Evolutionary conservation across 2,888 invertebrate species (phyloP), one percentile per base, ranked within the genome.

Genomic region (Drosophila kambysellisi): DNA sequence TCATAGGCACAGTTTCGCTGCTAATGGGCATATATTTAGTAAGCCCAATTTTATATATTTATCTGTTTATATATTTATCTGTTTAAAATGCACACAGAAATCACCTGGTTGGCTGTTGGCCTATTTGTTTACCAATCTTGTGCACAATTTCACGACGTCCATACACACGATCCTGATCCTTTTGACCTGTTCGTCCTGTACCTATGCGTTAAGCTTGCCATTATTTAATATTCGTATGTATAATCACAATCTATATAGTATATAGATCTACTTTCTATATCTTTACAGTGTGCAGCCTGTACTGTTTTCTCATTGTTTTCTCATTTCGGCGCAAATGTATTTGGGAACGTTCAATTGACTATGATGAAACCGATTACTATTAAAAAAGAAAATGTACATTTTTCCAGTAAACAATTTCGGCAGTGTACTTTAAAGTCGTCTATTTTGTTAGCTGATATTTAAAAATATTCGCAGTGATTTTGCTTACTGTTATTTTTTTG

Each of bases 1-100:
- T 85, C 0, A 3, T 82, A 11, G 81, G 81, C 32, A 74, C 70
- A 0, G 46, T 48, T 17, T 53, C 68, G 8, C 54, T 82, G 4
- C 43, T 83, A 5, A 74, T 74, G 9, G 77, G 81, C 67, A 39
- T 50, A 32, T 67, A 30, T 56, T n/a, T 37, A 2, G 82, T 82
- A 72, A 60, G 71, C 6, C 6, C 12, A 17, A 25, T 25, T 25
- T 25, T 25, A 25, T 25, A 25, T 25, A 25, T 25, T 25, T 25
- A 25, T 25, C 25, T 25, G 25, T 25, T 25, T 25, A 25, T 25
- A 25, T 25, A 25, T 25, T 25, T 25, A 25, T 25, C 25, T 1
- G 25, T 25, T 25, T 25, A 58, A 20, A 46, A 46, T 25, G 8
- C 25, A 25, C 2, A 46, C 57, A 84, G 82, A 65, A 75, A 64